Conservation (phyloP, 2,797 vertebrate genomes). For the Alca torda region DNA sequence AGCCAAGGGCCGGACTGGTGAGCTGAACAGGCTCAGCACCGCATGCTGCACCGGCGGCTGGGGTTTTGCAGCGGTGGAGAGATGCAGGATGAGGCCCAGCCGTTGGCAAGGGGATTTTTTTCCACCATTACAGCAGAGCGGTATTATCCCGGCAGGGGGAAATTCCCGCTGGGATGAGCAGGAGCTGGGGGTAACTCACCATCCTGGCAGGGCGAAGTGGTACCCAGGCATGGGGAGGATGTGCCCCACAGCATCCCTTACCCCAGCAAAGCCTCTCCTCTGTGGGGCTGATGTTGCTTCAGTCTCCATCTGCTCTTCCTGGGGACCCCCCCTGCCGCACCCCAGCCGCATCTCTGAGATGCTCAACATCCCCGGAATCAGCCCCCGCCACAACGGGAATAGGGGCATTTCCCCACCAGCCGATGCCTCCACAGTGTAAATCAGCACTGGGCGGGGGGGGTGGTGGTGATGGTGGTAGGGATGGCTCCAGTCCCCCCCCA, state of each 20-base stretch:
- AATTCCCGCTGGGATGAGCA: background rate
- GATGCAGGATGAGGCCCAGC: background rate
- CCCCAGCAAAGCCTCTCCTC: background rate
- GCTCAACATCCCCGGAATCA: background rate
- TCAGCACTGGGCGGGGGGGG: rapidly evolving
- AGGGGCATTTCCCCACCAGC: background rate
- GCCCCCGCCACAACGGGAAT: background rate
- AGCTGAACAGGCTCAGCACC: background rate
- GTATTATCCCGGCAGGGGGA: rapidly evolving
- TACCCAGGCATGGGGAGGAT: background rate
- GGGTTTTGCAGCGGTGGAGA: background rate
- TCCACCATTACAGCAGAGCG: rapidly evolving
- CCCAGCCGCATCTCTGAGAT: background rate
- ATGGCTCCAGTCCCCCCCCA: background rate
- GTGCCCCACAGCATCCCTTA: background rate
- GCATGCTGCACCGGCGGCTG: rapidly evolving
- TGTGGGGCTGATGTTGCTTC: background rate
- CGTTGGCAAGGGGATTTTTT: background rate
- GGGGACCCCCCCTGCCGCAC: background rate
- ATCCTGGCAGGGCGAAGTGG: background rate
- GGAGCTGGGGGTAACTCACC: background rate
- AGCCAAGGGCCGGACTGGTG: background rate
- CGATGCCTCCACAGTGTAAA: background rate
- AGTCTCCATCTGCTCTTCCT: background rate
- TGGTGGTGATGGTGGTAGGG: background rate